phyloP scores from a whole-genome alignment of 2,797 vertebrate genomes.

The Choloepus didactylus region DNA sequence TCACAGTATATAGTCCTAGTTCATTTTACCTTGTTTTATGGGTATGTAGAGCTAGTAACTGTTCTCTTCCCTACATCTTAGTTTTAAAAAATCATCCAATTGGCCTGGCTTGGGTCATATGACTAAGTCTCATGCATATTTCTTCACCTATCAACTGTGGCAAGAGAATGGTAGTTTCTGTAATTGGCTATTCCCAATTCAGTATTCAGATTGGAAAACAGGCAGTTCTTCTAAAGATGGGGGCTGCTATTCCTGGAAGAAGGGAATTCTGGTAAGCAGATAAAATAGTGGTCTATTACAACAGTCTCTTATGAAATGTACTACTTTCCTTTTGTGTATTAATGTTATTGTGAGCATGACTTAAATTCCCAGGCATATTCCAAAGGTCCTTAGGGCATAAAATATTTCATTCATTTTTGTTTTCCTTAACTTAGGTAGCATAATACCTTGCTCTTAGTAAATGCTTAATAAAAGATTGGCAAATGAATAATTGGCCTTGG shows the following conservation, averaged over 20 bases:
- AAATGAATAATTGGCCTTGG: background rate
- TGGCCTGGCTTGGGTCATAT: background rate
- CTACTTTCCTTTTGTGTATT: background rate
- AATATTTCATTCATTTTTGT: slow-evolving; percentile 41
- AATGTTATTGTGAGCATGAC: background rate
- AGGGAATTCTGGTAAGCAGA: background rate
- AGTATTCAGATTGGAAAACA: background rate
- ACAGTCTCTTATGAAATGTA: background rate
- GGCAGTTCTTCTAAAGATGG: background rate
- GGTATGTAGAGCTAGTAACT: background rate
- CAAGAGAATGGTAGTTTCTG: background rate
- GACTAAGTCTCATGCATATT: background rate
- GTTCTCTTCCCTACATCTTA: background rate
- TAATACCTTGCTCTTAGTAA: background rate
- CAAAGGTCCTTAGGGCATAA: background rate
- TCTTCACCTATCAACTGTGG: background rate
- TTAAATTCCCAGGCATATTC: background rate
- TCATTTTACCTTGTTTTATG: background rate
- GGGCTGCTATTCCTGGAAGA: background rate
- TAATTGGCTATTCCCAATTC: background rate
- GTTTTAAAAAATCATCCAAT: background rate
- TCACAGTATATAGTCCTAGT: background rate
- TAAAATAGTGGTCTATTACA: background rate
- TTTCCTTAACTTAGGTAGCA: background rate
- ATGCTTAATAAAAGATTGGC: background rate